Percentiles rank a stretch among this genome's conserved stretches.
These are phyloP conservation scores for Drosophila recens DNA, from an alignment of 2,888 invertebrate genomes.

Conservation along the genomic window DNA sequence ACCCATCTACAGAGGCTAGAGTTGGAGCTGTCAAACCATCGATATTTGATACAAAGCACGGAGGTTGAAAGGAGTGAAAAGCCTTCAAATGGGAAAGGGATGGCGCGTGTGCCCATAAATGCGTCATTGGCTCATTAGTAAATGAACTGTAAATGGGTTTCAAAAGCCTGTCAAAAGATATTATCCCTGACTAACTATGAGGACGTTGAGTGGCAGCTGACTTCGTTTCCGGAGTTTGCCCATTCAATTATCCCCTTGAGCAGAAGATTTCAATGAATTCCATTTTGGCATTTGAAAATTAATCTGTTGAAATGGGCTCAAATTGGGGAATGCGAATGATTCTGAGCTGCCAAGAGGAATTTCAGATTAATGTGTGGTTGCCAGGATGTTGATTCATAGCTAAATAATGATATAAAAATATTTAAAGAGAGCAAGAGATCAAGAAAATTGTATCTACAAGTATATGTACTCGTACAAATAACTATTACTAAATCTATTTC, in stretches of 20 bases:
- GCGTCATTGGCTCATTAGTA: constrained; percentile 78
- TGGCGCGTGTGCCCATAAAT: constrained; percentile 58
- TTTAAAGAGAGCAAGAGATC: background rate
- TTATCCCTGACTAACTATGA: constrained; percentile 24
- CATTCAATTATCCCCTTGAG: constrained; percentile 55
- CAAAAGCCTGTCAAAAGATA: constrained; percentile 64
- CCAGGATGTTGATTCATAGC: constrained; percentile 1
- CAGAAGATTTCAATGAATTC: constrained; percentile 52
- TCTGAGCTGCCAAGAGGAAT: background rate
- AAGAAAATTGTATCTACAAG: background rate
- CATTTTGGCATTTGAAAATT: constrained; percentile 37
- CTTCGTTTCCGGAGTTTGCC: constrained; percentile 5
- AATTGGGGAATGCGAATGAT: constrained; percentile 3
- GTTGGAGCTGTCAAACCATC: constrained; percentile 35
- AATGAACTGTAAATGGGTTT: constrained; percentile 73
- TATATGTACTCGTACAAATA: background rate
- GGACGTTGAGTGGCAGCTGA: constrained; percentile 32
- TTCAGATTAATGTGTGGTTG: constrained; percentile 5
- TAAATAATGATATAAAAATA: background rate
- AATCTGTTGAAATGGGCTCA: constrained; percentile 25
- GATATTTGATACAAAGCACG: constrained; percentile 37
- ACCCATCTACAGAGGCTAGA: background rate
- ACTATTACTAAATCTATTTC: background rate
- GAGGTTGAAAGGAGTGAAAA: constrained; percentile 15
- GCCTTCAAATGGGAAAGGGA: constrained; percentile 17